Evolutionary conservation across 2,888 invertebrate genomes (phyloP).

Genomic region (Aelia acuminata): DNA sequence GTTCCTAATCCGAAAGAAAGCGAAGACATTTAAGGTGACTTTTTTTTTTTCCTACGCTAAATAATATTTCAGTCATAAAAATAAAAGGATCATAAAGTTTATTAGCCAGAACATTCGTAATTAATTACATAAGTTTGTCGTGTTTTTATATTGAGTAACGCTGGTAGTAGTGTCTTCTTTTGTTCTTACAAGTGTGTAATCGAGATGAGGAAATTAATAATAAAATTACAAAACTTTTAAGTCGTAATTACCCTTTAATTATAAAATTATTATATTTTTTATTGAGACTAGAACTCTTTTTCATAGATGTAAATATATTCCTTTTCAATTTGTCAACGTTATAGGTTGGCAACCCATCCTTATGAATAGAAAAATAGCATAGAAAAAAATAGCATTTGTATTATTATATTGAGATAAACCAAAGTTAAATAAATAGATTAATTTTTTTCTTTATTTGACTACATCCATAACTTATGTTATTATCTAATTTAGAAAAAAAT

Average conservation of each 20-base stretch:
- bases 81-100: neutral
- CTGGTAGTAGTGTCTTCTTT: neutral
- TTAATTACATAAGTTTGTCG: neutral
- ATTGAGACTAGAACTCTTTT: no score
- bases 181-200: neutral
- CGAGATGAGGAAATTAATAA: neutral
- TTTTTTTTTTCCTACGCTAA: neutral
- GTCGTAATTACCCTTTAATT: neutral
- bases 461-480: no score
- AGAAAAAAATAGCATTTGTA: no score
- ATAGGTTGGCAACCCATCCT: no score
- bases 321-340: no score
- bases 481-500: no score
- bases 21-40: neutral
- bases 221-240: neutral
- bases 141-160: neutral
- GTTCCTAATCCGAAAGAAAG: neutral
- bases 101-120: neutral
- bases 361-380: no score
- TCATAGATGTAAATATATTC: no score
- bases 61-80: neutral
- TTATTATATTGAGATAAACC: no score
- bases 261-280: no score
- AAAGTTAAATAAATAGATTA: no score
- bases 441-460: no score